Percentiles rank a stretch among this genome's conserved stretches.
These are phyloP conservation scores for Synanthedon vespiformis DNA, from an alignment of 2,888 invertebrate species.

Conservation along the genomic window DNA sequence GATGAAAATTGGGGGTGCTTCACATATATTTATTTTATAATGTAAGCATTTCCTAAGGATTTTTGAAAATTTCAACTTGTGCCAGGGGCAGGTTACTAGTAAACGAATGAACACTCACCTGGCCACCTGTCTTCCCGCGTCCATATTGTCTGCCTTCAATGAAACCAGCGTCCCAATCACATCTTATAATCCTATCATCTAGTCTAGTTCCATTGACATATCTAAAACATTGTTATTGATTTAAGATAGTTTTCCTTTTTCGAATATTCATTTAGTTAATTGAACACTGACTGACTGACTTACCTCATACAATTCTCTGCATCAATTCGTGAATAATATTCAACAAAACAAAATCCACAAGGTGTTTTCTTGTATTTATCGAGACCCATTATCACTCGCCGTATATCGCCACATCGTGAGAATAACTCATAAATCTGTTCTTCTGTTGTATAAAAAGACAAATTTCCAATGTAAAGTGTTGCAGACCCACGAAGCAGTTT, in stretches of 20 bases:
- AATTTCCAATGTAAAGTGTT: conserved; percentile 96
- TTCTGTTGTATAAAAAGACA: conserved; percentile 98
- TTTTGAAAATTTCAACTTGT: too few relatives aligned
- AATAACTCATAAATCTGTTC: conserved; percentile 98
- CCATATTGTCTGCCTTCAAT: conserved; percentile 98
- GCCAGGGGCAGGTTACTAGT: too few relatives aligned
- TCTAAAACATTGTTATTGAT: conserved; percentile 45
- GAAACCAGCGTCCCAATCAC: conserved; percentile 99
- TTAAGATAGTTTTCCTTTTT: not conserved
- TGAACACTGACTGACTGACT: not conserved
- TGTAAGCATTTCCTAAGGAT: too few relatives aligned
- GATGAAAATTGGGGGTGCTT: too few relatives aligned
- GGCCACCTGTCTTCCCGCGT: conserved; percentile 97
- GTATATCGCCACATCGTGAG: conserved; percentile 94
- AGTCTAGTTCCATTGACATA: conserved; percentile 96
- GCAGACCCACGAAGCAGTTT: conserved; percentile 77
- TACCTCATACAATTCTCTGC: conserved; percentile 85
- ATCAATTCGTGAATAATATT: conserved; percentile 84
- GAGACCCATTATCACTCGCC: conserved; percentile 95
- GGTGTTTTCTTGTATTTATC: conserved; percentile 99
- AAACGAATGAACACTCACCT: conserved; percentile 69
- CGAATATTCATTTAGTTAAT: not conserved
- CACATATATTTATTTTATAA: too few relatives aligned
- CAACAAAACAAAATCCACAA: conserved; percentile 99
- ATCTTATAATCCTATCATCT: conserved; percentile 96